Percentiles rank a stretch among this genome's conserved stretches.
Conservation (phyloP, 2,797 vertebrate species). For the Meriones psammophilus region DNA sequence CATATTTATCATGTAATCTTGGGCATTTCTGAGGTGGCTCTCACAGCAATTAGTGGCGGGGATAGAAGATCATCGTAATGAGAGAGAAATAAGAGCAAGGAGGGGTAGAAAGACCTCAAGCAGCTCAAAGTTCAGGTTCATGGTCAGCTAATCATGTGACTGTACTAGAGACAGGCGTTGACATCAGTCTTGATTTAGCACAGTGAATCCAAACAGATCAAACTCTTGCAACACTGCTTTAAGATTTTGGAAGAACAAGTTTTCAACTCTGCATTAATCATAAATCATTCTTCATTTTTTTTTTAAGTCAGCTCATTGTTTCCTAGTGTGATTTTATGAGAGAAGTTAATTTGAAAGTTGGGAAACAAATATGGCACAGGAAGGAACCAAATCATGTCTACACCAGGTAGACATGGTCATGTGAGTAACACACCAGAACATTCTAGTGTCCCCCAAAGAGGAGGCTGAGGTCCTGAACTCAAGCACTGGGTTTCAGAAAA, state of each 20-base stretch:
- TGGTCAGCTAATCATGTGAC: slow-evolving; percentile 1
- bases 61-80: neutral
- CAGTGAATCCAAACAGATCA: slow-evolving; percentile 36
- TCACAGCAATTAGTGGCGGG: neutral
- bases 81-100: slow-evolving; percentile 7
- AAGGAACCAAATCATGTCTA: neutral
- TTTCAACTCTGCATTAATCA: slow-evolving; percentile 35
- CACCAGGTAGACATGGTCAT: neutral
- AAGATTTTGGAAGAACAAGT: slow-evolving; percentile 41
- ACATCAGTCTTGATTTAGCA: neutral
- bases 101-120: neutral
- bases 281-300: slow-evolving; percentile 20
- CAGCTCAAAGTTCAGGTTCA: slow-evolving; percentile 8
- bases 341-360: slow-evolving; percentile 58
- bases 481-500: slow-evolving; percentile 44
- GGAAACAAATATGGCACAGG: neutral
- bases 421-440: neutral
- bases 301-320: neutral
- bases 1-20: neutral
- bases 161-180: neutral
- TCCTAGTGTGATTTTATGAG: slow-evolving; percentile 45
- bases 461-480: neutral
- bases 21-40: neutral
- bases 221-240: neutral
- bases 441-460: neutral